Conservation (phyloP, 2,113 vertebrate genomes). For the Sinosuthora webbiana region DNA sequence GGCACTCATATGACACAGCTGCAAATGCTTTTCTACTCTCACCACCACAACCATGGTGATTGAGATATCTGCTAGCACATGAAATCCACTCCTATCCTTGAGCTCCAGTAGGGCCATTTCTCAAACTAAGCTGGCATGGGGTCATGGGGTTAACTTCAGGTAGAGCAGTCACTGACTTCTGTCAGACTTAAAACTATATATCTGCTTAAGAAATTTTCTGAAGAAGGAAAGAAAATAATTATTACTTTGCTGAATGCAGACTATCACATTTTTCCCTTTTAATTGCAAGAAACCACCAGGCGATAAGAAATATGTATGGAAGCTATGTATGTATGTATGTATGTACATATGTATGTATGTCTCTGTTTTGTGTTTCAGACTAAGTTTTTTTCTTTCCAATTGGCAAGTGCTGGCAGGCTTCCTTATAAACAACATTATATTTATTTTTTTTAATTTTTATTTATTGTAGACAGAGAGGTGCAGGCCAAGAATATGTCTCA, state of each 20-base stretch:
- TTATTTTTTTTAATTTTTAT: background rate
- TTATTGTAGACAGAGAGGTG: background rate
- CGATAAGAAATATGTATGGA: slow-evolving; percentile 14
- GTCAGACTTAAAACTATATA: background rate
- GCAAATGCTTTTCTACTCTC: background rate
- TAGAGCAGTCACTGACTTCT: background rate
- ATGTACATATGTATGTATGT: no score
- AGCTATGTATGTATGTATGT: no score
- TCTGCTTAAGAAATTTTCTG: background rate
- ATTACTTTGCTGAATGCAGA: background rate
- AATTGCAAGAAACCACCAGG: background rate
- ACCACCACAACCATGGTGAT: fast-evolving
- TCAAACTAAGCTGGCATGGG: fast-evolving
- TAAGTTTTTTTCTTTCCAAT: background rate
- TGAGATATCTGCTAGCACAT: background rate
- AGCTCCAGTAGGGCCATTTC: background rate
- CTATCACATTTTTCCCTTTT: background rate
- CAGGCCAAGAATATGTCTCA: background rate
- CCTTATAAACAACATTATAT: background rate
- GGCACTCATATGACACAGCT: background rate
- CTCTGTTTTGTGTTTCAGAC: background rate
- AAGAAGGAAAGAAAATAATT: background rate
- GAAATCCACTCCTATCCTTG: background rate
- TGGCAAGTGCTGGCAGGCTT: background rate
- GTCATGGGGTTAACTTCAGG: fast-evolving